Evolutionary conservation across 2,888 invertebrate species (phyloP).

Genomic region (Neoascia interrupta): DNA sequence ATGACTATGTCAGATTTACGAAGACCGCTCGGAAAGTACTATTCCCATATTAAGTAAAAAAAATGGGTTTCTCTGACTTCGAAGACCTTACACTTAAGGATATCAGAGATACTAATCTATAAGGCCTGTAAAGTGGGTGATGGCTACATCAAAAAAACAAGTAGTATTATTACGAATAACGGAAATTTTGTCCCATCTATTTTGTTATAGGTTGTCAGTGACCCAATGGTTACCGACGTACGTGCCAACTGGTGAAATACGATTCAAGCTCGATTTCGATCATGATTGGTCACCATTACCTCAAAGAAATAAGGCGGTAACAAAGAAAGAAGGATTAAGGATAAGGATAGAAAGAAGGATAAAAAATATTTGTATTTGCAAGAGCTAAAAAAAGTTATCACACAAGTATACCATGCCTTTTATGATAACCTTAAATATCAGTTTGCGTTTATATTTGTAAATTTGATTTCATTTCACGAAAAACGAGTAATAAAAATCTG

Average conservation of each 20-base stretch:
- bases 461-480: too few species aligned
- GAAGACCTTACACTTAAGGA: constrained; percentile 11
- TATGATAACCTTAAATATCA: constrained; percentile 11
- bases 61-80: constrained; percentile 15
- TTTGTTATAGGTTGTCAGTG: constrained; percentile 21
- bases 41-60: constrained; percentile 14
- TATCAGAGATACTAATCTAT: constrained; percentile 14
- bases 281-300: too few species aligned
- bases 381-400: constrained; percentile 17
- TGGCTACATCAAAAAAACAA: constrained; percentile 7
- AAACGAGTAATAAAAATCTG: too few species aligned
- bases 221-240: constrained; percentile 24
- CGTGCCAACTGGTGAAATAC: too few species aligned
- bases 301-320: too few species aligned
- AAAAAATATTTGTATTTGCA: constrained; percentile 15
- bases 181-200: constrained; percentile 1
- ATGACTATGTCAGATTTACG: constrained; percentile 6
- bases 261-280: too few species aligned
- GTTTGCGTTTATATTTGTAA: neutral
- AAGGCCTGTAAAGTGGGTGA: constrained; percentile 6
- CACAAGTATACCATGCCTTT: constrained; percentile 5
- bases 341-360: too few species aligned
- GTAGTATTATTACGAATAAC: too few species aligned
- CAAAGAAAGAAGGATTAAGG: too few species aligned
- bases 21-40: constrained; percentile 13